Evolutionary conservation across 2,888 invertebrate genomes (phyloP).

Genomic region (Drosophila eohydei): DNA sequence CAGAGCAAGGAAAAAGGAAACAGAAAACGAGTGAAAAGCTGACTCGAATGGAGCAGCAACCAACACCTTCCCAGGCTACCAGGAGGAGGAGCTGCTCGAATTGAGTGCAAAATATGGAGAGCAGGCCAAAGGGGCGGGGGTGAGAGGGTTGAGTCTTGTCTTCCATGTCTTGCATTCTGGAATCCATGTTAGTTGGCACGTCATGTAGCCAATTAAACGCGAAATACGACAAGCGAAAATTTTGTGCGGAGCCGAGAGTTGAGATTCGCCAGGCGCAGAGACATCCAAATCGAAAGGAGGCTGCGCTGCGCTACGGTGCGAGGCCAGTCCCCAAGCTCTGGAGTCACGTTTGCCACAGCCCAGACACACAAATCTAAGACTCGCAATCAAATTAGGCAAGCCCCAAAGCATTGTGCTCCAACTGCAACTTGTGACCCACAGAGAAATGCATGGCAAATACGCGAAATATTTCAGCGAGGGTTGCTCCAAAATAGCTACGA

Average conservation of each 20-base stretch:
- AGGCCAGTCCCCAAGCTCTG: slow-evolving; percentile 45
- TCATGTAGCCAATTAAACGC: slow-evolving; percentile 82
- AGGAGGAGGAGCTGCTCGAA: slow-evolving; percentile 48
- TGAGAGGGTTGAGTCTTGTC: slow-evolving; percentile 3
- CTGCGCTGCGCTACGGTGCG: slow-evolving; percentile 25
- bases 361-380: slow-evolving; percentile 69
- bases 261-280: slow-evolving; percentile 5
- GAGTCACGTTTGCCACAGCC: slow-evolving; percentile 67
- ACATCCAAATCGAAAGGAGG: slow-evolving; percentile 55
- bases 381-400: slow-evolving; percentile 77
- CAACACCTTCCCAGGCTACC: slow-evolving; percentile 43
- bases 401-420: slow-evolving; percentile 35
- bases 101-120: slow-evolving; percentile 71
- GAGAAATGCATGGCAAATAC: slow-evolving; percentile 18
- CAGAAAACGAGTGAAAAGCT: slow-evolving; percentile 56
- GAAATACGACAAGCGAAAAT: slow-evolving; percentile 76
- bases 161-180: slow-evolving; percentile 61
- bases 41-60: slow-evolving; percentile 27
- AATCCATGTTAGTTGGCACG: slow-evolving; percentile 77
- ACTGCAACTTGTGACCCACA: slow-evolving; percentile 47
- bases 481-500: background rate
- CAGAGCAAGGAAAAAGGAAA: slow-evolving; percentile 25
- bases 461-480: slow-evolving; percentile 21
- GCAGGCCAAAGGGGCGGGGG: background rate
- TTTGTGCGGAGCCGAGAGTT: slow-evolving; percentile 43